Conservation (phyloP, 2,797 vertebrate species). For the Sebastiscus albofasciatus region DNA sequence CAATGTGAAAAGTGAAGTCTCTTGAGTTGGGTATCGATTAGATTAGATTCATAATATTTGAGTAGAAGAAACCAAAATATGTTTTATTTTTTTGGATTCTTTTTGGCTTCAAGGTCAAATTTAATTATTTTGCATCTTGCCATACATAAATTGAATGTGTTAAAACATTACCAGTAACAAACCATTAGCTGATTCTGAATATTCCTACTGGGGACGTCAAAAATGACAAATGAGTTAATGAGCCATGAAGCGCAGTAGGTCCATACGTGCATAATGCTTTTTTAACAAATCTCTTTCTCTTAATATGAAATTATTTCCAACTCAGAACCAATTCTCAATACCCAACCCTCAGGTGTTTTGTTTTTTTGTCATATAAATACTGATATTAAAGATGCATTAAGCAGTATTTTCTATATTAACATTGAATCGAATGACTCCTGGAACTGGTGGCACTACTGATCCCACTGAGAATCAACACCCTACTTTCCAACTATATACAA, state of each 20-base stretch:
- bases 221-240: not conserved
- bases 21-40: not conserved
- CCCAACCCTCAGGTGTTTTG: not conserved
- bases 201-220: not conserved
- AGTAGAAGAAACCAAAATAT: not conserved
- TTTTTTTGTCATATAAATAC: not conserved
- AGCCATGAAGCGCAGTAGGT: not conserved
- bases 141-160: not conserved
- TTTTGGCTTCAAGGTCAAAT: not conserved
- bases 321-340: not conserved
- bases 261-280: not conserved
- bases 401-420: not conserved
- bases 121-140: not conserved
- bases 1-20: conserved; percentile 22
- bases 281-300: not conserved
- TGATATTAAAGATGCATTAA: not conserved
- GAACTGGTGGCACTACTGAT: not conserved
- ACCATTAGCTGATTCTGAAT: not conserved
- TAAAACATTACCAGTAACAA: not conserved
- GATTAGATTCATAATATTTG: not conserved
- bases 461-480: not conserved
- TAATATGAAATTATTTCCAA: not conserved
- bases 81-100: not conserved
- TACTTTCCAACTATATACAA: not conserved
- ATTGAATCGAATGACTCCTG: not conserved